Base-by-base conservation (phyloP, 2,797 vertebrate genomes). In the Chlorospingus semifuscus region DNA sequence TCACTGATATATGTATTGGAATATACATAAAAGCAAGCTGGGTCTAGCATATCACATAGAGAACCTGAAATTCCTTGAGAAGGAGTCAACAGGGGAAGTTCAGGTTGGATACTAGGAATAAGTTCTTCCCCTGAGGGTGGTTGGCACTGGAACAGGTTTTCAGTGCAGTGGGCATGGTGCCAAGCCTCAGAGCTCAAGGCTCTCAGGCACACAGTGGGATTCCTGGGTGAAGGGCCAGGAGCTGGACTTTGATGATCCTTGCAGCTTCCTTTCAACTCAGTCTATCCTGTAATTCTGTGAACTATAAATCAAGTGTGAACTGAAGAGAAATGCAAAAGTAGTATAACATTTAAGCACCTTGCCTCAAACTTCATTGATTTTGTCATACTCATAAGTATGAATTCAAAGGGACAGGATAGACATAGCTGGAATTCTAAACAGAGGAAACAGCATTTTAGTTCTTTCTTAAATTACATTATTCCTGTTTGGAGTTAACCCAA, bases 131-230 rank as follows among this genome's bases (percentile, higher is more conserved):
- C 11, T 11, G 8, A 76, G 29, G 15, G 16, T 30, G 32, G 5
- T 1, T 1, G 3, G 68, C 59, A 44, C 29, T 15, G 44, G 44
- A 79, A 12, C 19, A 37, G 29, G n/a, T 6, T 59, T 11, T 20
- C 52, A 52, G 29, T 3, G 23, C 59, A 57, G 11, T 6, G 37
- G 49, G 14, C 32, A 29, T 3, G 18, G 41, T 12, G 34, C 22
- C 41, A 21, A 55, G 22, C 15, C 37, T 39, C 42, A 19, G 9
- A 9, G 42, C 42, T 42, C 42, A 42, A 9, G 8, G 21, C 9
- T 39, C 59, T 46, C 68, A 66, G 22, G 34, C 5, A 47, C 34
- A 30, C 0, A 0, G 70, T 27, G 16, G 13, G 10, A 20, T 24
- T 49, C 36, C 7, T 69, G 55, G 41, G 23, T 61, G 32, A 47